Percentiles rank a stretch among this genome's conserved stretches.
These are phyloP conservation scores for Dromiciops gliroides DNA, from an alignment of 2,113 vertebrate genomes.

Conservation along the genomic window DNA sequence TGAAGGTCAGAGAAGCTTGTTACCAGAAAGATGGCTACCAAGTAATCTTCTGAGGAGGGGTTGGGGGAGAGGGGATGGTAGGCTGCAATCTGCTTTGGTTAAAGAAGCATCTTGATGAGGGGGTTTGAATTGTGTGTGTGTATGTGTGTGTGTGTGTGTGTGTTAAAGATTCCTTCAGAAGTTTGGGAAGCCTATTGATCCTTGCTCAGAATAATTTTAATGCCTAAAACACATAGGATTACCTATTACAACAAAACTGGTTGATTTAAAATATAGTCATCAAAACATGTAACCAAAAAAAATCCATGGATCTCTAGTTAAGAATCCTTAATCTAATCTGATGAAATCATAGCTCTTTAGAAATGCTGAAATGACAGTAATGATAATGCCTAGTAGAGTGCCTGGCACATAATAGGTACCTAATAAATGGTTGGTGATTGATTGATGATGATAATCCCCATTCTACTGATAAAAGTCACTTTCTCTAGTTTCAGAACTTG, in stretches of 20 bases:
- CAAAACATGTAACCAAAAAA: background rate
- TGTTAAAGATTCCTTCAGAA: background rate
- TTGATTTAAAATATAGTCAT: background rate
- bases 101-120: background rate
- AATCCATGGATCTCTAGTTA: background rate
- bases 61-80: background rate
- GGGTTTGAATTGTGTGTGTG: background rate
- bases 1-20: background rate
- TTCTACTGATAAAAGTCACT: background rate
- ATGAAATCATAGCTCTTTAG: background rate
- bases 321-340: background rate
- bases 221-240: background rate
- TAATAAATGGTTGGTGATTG: background rate
- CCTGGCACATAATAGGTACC: background rate
- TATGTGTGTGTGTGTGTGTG: background rate
- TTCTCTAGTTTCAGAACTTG: background rate
- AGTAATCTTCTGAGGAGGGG: background rate
- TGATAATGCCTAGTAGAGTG: background rate
- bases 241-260: background rate
- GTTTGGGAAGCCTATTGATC: background rate
- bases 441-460: background rate
- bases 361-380: background rate
- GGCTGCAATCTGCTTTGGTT: background rate
- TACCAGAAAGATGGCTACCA: background rate
- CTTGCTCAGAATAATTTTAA: background rate